Base-by-base conservation (phyloP, 2,888 invertebrate species). In the Eilema sororculum region DNA sequence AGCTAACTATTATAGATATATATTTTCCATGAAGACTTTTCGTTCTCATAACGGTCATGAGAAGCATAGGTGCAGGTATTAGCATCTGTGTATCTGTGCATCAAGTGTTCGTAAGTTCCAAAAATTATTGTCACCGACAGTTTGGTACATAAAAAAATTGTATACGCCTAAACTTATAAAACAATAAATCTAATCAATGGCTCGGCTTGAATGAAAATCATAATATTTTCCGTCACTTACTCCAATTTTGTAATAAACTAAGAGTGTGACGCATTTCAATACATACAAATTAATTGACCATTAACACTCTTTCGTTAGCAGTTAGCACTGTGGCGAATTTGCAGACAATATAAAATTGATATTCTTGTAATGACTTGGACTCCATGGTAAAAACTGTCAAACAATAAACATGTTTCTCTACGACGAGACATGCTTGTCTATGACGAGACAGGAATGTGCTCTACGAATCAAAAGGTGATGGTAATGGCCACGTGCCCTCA, bases 401-500 rank as follows among this genome's bases (percentile, higher is more conserved):
- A 81, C 79, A 81, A 78, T 74, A 76, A 65, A 57, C 30, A 71
- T 73, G 80, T 80, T 80, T 82, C 77, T 81, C 76, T 84, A 78
- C 78, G 77, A 77, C 78, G 60, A 68, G 65, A 65, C 71, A 76
- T 73, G 80, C 80, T 80, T 83, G 78, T 81, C 77, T 84, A 78
- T 79, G 77, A 77, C 78, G 62, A 68, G 65, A 65, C 71, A 68
- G 87, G 88, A 91, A 90, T 89, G 90, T 84, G 77, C 90, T 91
- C 90, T 89, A 86, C 86, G 91, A 91, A 90, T 76, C 78, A 86
- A 87, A 87, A 85, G 87, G 86, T 81, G 81, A 79, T 86, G 85
- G 85, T 84, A 85, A 81, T 82, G 82, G 82, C 89, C 92, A 93
- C 91, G 92, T 91, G 92, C 87, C 86, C 4, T 65, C 65, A 67